A percentile compares a stretch with the other conserved stretches of the same genome.
These are phyloP conservation scores for Popillia japonica DNA, from an alignment of 1,140 invertebrate species.

Conservation along the genomic window DNA sequence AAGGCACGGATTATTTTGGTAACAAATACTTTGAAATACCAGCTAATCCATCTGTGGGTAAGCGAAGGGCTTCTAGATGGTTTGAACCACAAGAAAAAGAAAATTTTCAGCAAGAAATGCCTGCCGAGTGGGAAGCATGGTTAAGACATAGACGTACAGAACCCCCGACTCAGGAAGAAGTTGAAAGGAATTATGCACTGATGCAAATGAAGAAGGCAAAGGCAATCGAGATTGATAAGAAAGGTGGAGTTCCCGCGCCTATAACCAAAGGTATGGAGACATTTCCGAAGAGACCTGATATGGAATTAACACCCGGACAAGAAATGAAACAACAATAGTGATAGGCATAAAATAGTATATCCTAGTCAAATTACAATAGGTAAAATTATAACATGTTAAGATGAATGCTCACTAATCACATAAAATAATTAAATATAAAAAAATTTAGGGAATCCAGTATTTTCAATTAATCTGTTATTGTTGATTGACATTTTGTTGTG, in stretches of 20 bases:
- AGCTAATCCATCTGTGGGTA: constrained; percentile 66
- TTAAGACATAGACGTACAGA: constrained; percentile 72
- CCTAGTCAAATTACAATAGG: too few relatives aligned
- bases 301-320: constrained; percentile 55
- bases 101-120: constrained; percentile 74
- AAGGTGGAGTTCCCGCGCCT: constrained; percentile 57
- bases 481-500: too few relatives aligned
- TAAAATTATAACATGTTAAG: too few relatives aligned
- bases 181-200: constrained; percentile 72
- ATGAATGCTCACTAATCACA: too few relatives aligned
- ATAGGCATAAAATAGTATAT: too few relatives aligned
- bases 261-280: constrained; percentile 57
- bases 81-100: constrained; percentile 72
- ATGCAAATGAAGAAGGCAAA: constrained; percentile 77
- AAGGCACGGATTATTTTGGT: constrained; percentile 74
- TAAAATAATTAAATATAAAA: too few relatives aligned
- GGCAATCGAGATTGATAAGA: constrained; percentile 72
- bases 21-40: constrained; percentile 84
- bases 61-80: constrained; percentile 71
- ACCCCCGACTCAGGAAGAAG: constrained; percentile 77
- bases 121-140: constrained; percentile 87
- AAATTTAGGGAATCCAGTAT: too few relatives aligned
- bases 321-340: neutral
- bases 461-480: too few relatives aligned
- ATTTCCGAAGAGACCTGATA: constrained; percentile 55